A percentile compares a stretch with the other conserved stretches of the same genome.
Conservation (phyloP, 1,140 invertebrate species). For the Polypedilum pembai region DNA sequence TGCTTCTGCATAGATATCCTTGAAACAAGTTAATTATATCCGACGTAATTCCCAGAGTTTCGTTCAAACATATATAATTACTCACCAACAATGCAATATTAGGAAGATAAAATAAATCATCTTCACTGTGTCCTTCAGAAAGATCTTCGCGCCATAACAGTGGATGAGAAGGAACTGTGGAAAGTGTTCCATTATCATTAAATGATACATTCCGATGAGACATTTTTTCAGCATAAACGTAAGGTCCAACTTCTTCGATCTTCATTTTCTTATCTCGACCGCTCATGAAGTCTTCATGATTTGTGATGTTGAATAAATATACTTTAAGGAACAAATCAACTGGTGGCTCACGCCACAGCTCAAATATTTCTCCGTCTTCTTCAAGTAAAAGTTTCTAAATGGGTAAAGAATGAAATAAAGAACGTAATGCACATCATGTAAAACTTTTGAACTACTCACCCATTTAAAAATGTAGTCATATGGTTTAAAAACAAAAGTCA, state of each 20-base stretch:
- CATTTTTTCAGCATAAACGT: slow-evolving; percentile 74
- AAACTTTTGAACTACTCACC: slow-evolving; percentile 43
- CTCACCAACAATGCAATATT: slow-evolving; percentile 86
- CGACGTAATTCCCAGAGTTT: not conserved
- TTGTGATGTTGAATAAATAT: slow-evolving; percentile 83
- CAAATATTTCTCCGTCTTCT: slow-evolving; percentile 70
- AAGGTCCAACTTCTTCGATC: slow-evolving; percentile 77
- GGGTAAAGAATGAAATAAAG: not conserved
- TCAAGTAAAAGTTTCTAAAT: slow-evolving; percentile 62
- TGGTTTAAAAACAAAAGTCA: slow-evolving; percentile 56
- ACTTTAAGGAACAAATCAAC: slow-evolving; percentile 76
- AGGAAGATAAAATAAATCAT: slow-evolving; percentile 68
- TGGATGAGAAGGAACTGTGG: slow-evolving; percentile 59
- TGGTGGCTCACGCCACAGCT: slow-evolving; percentile 75
- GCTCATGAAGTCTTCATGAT: slow-evolving; percentile 67
- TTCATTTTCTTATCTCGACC: slow-evolving; percentile 58
- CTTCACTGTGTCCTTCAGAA: slow-evolving; percentile 60
- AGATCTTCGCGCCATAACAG: slow-evolving; percentile 61
- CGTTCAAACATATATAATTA: slow-evolving; percentile 34
- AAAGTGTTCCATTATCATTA: slow-evolving; percentile 66
- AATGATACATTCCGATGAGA: slow-evolving; percentile 62
- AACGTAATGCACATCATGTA: not conserved
- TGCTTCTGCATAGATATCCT: not conserved
- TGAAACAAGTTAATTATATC: not conserved
- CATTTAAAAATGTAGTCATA: slow-evolving; percentile 64